A percentile compares a stretch with the other conserved stretches of the same genome.
Evolutionary conservation across 2,797 vertebrate species (phyloP).

Genomic region (Pampus argenteus): DNA sequence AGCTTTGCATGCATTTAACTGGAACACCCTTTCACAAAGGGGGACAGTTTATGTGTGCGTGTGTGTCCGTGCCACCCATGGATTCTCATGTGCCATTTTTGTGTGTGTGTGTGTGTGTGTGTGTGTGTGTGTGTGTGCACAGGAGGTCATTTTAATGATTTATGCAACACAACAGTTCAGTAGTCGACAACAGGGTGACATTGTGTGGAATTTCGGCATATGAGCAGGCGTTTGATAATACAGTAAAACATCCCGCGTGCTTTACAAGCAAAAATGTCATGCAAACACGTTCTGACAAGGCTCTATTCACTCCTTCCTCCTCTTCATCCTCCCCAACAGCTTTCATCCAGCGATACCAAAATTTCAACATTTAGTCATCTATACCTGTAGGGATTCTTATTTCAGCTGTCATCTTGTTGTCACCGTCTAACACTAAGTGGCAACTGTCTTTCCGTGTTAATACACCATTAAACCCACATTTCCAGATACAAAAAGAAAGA

Average conservation of each 20-base stretch:
- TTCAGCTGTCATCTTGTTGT: constrained; percentile 61
- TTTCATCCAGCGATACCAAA: constrained; percentile 57
- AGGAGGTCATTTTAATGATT: constrained; percentile 60
- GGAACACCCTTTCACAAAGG: constrained; percentile 49
- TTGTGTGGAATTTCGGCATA: constrained; percentile 21
- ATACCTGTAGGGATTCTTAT: constrained; percentile 52
- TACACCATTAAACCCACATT: constrained; percentile 42
- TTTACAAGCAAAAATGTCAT: constrained; percentile 29
- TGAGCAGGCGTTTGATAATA: constrained; percentile 5
- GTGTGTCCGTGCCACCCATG: constrained; percentile 6
- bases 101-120: constrained; percentile 26
- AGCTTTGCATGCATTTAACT: constrained; percentile 51
- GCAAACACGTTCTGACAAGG: constrained; percentile 65
- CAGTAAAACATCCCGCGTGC: constrained; percentile 2
- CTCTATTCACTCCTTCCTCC: constrained; percentile 39
- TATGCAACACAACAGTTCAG: constrained; percentile 39
- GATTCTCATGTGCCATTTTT: constrained; percentile 39
- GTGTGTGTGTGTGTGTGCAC: constrained; percentile 9
- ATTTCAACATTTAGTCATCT: constrained; percentile 59
- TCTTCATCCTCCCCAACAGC: constrained; percentile 36
- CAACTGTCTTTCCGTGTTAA: constrained; percentile 62
- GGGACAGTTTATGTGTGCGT: constrained; percentile 29
- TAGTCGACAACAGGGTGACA: constrained; percentile 16
- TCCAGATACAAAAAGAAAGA: neutral
- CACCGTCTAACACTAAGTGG: constrained; percentile 67